These are phyloP conservation scores for Deroptyus accipitrinus DNA, from an alignment of 2,113 vertebrate genomes.

Conservation along the genomic window DNA sequence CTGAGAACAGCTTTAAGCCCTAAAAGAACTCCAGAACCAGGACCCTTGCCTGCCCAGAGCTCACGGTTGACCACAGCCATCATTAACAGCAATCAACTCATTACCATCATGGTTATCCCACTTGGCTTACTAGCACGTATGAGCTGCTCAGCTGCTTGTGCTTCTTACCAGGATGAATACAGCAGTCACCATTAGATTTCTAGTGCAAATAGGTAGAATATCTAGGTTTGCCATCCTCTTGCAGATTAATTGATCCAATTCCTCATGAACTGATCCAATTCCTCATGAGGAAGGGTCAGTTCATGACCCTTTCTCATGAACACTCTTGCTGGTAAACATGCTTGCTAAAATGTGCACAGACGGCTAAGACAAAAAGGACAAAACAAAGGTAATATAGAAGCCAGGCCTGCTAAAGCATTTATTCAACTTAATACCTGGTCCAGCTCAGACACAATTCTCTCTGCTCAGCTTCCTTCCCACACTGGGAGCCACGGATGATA, in stretches of 20 bases:
- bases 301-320: neutral
- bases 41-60: neutral
- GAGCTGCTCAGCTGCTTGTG: neutral
- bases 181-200: neutral
- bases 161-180: neutral
- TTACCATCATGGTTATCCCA: rapidly evolving
- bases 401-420: neutral
- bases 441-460: neutral
- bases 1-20: neutral
- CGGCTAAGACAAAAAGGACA: neutral
- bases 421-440: neutral
- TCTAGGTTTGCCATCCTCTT: neutral
- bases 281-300: too few species aligned
- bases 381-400: neutral
- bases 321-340: neutral
- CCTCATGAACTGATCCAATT: neutral
- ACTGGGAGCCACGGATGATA: rapidly evolving
- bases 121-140: neutral
- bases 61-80: neutral
- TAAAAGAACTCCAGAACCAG: neutral
- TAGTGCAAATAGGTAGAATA: neutral
- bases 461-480: neutral
- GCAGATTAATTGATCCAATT: constrained; percentile 18
- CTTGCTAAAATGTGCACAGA: neutral
- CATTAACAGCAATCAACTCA: neutral